These are phyloP conservation scores for Dermatophagoides farinae DNA, from an alignment of 1,140 invertebrate genomes.

Conservation along the genomic window DNA sequence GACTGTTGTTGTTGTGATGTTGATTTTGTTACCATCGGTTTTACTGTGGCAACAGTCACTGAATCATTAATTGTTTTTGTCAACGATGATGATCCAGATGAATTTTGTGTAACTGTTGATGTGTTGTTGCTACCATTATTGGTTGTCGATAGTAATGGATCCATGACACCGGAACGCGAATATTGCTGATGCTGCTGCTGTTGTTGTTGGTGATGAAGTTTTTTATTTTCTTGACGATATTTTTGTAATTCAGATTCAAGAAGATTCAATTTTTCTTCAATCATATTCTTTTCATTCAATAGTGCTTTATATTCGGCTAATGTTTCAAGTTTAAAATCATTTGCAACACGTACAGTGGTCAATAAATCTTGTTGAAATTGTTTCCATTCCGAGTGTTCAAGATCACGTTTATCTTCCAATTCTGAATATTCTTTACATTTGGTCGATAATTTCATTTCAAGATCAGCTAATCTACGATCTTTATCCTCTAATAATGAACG, in stretches of 20 bases:
- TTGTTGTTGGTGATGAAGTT: conserved; percentile 1
- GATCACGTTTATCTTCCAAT: conserved; percentile 30
- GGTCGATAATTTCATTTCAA: conserved; percentile 31
- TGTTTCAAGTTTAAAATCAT: conserved; percentile 55
- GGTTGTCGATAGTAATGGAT: not conserved
- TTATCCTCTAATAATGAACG: conserved; percentile 41
- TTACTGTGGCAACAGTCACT: not conserved
- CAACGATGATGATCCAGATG: not conserved
- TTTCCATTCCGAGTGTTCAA: conserved; percentile 50
- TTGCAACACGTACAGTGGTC: conserved; percentile 76
- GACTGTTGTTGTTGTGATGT: not conserved
- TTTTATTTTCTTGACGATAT: not conserved
- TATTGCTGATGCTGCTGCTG: not conserved
- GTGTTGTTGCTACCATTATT: not conserved
- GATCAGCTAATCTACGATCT: conserved; percentile 41
- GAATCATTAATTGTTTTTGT: not conserved
- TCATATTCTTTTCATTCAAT: conserved; percentile 52
- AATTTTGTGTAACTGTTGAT: not conserved
- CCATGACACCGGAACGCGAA: too few relatives aligned
- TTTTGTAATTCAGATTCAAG: conserved; percentile 35
- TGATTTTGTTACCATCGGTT: not conserved
- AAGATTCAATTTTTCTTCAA: conserved; percentile 49
- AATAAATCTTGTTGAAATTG: conserved; percentile 79
- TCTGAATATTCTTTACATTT: conserved; percentile 37
- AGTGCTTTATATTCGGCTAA: conserved; percentile 52